Evolutionary conservation across 2,888 invertebrate species (phyloP).

Genomic region (Tribolium freemani): DNA sequence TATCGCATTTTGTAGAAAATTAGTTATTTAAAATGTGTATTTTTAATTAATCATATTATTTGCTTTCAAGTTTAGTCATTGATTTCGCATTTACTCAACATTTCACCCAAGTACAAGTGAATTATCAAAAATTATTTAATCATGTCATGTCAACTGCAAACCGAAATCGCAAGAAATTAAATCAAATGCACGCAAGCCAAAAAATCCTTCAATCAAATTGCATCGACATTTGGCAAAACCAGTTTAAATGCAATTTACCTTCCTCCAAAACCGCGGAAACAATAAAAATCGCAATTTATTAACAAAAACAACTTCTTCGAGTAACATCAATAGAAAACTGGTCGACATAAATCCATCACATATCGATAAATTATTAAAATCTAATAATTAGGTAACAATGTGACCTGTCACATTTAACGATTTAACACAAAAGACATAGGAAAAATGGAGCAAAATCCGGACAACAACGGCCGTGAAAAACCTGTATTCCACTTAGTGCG

Average conservation of each 20-base stretch:
- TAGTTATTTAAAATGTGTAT: too few relatives aligned
- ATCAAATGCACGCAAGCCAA: too few relatives aligned
- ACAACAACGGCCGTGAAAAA: constrained; percentile 14
- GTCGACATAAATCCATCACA: not conserved
- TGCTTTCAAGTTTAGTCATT: too few relatives aligned
- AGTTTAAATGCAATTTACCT: not conserved
- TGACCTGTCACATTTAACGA: too few relatives aligned
- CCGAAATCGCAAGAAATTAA: too few relatives aligned
- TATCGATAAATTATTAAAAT: not conserved
- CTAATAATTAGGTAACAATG: too few relatives aligned
- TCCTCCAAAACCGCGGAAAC: not conserved
- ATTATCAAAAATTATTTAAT: too few relatives aligned
- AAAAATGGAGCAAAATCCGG: constrained; percentile 19
- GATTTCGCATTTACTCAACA: too few relatives aligned
- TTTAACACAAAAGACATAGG: not conserved
- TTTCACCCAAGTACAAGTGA: too few relatives aligned
- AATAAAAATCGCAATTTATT: not conserved
- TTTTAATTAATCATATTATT: too few relatives aligned
- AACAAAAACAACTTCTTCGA: not conserved
- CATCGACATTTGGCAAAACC: not conserved
- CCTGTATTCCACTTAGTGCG: not conserved
- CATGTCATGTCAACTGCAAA: too few relatives aligned
- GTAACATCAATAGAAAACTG: not conserved
- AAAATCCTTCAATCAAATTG: not conserved
- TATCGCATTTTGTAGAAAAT: too few relatives aligned